Evolutionary conservation across 2,888 invertebrate genomes (phyloP).

Genomic region (Hetaerina titia): DNA sequence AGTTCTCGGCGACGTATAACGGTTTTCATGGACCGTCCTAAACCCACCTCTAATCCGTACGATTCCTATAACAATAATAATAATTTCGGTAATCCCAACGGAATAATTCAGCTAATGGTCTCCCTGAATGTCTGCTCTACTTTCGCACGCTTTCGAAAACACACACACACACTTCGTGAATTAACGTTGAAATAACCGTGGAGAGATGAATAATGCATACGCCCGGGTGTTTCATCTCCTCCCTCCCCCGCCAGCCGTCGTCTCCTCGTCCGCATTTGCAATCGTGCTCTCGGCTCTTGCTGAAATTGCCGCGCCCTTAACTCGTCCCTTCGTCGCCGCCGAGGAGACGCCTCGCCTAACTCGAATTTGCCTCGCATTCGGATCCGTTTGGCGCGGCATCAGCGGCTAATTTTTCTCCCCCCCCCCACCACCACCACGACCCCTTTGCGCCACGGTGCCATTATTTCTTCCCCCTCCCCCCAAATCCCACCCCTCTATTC

Average conservation of each 20-base stretch:
- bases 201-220: slow-evolving; percentile 17
- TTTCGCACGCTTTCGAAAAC: not conserved
- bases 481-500: not conserved
- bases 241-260: not conserved
- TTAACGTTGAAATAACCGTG: slow-evolving; percentile 14
- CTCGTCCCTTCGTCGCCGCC: not conserved
- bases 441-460: not conserved
- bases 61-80: not conserved
- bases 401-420: not conserved
- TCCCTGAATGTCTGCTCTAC: not conserved
- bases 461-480: not conserved
- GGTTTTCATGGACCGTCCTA: too few relatives aligned
- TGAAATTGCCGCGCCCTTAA: not conserved
- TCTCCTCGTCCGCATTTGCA: not conserved
- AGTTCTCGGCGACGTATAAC: too few relatives aligned
- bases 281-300: not conserved
- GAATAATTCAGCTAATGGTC: not conserved
- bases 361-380: not conserved
- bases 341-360: not conserved
- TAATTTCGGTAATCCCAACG: not conserved
- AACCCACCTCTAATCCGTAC: too few relatives aligned
- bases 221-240: not conserved
- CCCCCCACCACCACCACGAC: not conserved
- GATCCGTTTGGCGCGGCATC: too few relatives aligned
- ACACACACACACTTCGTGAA: not conserved